Conservation (phyloP, 2,888 invertebrate species). For the Phlogophora meticulosa region DNA sequence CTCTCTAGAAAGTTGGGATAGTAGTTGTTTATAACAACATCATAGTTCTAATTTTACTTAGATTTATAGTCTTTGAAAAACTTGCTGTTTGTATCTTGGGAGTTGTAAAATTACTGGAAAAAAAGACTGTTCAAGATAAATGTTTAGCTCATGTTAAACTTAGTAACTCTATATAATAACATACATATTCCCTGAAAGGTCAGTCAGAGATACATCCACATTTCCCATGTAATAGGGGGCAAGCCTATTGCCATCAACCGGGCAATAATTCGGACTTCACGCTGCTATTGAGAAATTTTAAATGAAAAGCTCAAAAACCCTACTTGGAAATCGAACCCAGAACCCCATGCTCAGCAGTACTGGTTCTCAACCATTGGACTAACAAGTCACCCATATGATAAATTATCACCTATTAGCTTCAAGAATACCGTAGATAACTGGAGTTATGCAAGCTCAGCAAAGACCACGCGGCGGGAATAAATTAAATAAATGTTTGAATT, state of each 20-base stretch:
- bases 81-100: conserved; percentile 9
- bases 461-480: conserved; percentile 62
- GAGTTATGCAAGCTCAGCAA: conserved; percentile 46
- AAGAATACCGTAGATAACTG: conserved; percentile 25
- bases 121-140: not conserved
- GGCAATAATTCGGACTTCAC: no score
- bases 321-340: no score
- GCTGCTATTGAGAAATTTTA: no score
- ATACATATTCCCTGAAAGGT: no score
- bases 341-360: no score
- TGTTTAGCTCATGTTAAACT: not conserved
- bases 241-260: no score
- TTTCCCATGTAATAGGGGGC: no score
- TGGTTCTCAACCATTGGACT: no score
- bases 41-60: conserved; percentile 47
- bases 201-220: no score
- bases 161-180: not conserved
- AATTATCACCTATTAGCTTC: conserved; percentile 32
- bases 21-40: conserved; percentile 49
- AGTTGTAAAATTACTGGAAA: not conserved
- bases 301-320: no score
- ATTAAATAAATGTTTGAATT: conserved; percentile 80
- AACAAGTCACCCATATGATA: not conserved
- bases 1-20: conserved; percentile 48
- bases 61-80: conserved; percentile 46